Evolutionary conservation across 1,140 invertebrate species (phyloP), one percentile per base, ranked within the genome.

Genomic region (Battus philenor): DNA sequence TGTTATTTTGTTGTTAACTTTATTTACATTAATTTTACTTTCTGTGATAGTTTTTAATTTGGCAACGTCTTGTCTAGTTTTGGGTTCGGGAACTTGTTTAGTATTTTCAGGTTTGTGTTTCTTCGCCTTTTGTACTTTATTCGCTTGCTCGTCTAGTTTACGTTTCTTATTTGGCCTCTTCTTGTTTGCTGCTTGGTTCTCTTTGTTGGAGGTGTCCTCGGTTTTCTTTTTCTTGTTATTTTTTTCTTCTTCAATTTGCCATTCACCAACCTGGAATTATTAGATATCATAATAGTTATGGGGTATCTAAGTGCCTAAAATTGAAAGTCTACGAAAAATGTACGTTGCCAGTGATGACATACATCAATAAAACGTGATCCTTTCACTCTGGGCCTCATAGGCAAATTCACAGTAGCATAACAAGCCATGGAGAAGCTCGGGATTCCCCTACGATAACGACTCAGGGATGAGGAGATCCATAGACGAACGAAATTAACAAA

Each of bases 201-300:
- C 62, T 36, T 62, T 60, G 9, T 54, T 54, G 1, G 36, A 51
- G 16, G 55, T 43, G 2, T 59, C 30, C 9, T 51, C 44, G 26
- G 46, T 51, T 11, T 12, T 32, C 59, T 57, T 7, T 18, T 44
- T 49, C 62, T 65, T 1, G 60, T 58, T 5, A 24, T 41, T n/a
- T 2, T 50, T 43, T n/a, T 65, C 50, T 3, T 66, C 41, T 46
- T 81, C 72, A 1, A 81, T 64, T 44, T 62, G 39, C 77, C 77
- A 81, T 0, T 47, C 60, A 0, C 68, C 71, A 29, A 2, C 9
- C 27, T 30, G 9, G 12, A 10, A 30, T 27, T 20, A 6, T 6
- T 3, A 20, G 18, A 6, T n/a, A n/a, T n/a, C n/a, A n/a, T n/a
- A n/a, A n/a, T n/a, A n/a, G n/a, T n/a, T n/a, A n/a, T n/a, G n/a